A percentile compares a stretch with the other conserved stretches of the same genome.
These are phyloP conservation scores for Malurus leucopterus DNA, from an alignment of 2,797 vertebrate species.

Conservation along the genomic window DNA sequence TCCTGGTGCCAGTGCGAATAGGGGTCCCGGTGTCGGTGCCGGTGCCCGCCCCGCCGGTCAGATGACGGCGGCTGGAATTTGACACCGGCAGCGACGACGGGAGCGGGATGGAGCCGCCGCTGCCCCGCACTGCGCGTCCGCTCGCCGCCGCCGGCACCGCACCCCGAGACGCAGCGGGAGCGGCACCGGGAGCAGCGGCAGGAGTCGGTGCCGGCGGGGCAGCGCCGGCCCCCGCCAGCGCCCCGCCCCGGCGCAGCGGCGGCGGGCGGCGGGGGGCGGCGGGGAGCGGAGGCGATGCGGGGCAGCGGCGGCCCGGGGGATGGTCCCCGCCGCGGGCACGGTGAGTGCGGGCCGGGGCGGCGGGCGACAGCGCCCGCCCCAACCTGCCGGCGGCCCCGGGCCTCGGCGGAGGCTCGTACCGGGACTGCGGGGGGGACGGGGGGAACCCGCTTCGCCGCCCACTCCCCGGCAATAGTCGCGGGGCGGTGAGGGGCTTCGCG, in stretches of 20 bases:
- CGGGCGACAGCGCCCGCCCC: neutral
- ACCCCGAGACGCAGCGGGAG: neutral
- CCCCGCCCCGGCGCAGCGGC: neutral
- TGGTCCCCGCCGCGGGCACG: conserved; percentile 30
- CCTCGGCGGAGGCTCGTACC: neutral
- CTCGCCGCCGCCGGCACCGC: neutral
- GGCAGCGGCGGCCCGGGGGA: conserved; percentile 11
- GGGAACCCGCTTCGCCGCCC: neutral
- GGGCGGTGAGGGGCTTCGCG: neutral
- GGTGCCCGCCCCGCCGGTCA: conserved; percentile 52
- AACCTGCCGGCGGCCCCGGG: neutral
- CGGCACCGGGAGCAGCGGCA: neutral
- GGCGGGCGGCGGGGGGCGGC: conserved; percentile 6
- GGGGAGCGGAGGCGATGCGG: conserved; percentile 20
- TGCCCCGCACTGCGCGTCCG: neutral
- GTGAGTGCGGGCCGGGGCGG: conserved; percentile 24
- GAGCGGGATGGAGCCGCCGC: conserved; percentile 67
- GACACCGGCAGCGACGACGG: conserved; percentile 61
- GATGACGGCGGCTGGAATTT: conserved; percentile 74
- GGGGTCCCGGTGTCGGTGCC: neutral
- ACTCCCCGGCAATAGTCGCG: neutral
- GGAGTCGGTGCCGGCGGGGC: neutral
- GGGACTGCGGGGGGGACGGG: neutral
- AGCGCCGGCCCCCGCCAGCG: conserved; percentile 7
- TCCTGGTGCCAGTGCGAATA: neutral